Conservation (phyloP, 2,797 vertebrate species). For the Ctenochaetus hawaiiensis region DNA sequence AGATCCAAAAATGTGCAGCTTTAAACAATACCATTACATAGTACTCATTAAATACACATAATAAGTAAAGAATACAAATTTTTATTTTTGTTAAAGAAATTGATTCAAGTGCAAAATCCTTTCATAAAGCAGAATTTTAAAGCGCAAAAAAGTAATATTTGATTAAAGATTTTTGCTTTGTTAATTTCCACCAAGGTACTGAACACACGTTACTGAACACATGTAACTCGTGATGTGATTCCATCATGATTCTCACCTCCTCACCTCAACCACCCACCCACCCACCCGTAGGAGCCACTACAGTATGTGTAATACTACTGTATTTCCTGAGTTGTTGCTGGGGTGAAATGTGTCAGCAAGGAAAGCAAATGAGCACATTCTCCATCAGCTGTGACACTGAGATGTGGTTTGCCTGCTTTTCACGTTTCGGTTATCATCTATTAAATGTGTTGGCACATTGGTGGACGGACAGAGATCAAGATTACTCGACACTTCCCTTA, state of each 20-base stretch:
- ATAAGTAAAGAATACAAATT: too few relatives aligned
- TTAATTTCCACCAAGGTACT: too few relatives aligned
- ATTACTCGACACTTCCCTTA: slow-evolving; percentile 46
- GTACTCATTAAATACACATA: too few relatives aligned
- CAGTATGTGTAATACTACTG: slow-evolving; percentile 16
- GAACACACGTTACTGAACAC: too few relatives aligned
- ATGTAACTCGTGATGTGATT: neutral
- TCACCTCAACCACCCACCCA: neutral
- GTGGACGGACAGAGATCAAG: slow-evolving; percentile 36
- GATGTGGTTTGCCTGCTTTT: slow-evolving; percentile 18
- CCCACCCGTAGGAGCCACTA: slow-evolving; percentile 1
- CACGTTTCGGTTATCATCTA: slow-evolving; percentile 22
- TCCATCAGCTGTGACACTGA: slow-evolving; percentile 25
- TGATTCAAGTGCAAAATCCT: too few relatives aligned
- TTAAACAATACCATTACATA: too few relatives aligned
- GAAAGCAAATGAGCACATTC: slow-evolving; percentile 26
- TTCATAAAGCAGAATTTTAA: too few relatives aligned
- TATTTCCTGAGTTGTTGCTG: slow-evolving; percentile 40
- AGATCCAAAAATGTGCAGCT: too few relatives aligned
- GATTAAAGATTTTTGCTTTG: too few relatives aligned
- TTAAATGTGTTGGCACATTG: slow-evolving; percentile 10
- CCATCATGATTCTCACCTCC: neutral
- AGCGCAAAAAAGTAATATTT: too few relatives aligned
- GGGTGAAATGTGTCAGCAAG: slow-evolving; percentile 24
- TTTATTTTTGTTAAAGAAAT: too few relatives aligned